Base-by-base conservation (phyloP, 2,888 invertebrate genomes). In the Sesamia inferens region DNA sequence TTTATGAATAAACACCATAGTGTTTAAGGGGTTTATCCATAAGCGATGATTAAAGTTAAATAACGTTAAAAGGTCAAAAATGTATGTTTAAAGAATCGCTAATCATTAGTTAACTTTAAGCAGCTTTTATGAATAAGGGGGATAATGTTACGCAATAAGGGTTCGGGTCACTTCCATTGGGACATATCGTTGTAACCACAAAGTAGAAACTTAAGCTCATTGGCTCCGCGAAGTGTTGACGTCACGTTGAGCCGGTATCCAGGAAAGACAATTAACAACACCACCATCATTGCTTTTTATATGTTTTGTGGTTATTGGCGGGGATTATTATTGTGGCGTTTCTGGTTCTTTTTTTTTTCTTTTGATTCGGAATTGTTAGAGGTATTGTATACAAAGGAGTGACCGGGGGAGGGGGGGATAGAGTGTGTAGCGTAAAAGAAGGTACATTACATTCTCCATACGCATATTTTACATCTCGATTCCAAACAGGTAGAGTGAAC, bases 191-290 rank as follows among this genome's bases (percentile, higher is more conserved):
- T 51, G 71, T 57, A 59, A 68, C 62, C 83, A 64, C 85, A 71
- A 69, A 78, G 65, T 82, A 82, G 48, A 63, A 82, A 82, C 85
- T 85, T 78, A 78, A 85, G 85, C 82, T 82, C 78, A 82, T 82
- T 63, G 79, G 70, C 65, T 61, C 57, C 47, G 58, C 59, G 48
- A 78, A 85, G 74, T 69, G 55, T 79, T 72, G 79, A 78, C 79
- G 85, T 85, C 79, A 85, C 61, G 68, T 62, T 54, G 78, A 82
- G 68, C 76, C 58, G 39, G 57, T 55, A 72, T 72, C 77, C 51
- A 66, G 74, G 57, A 63, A 61, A 63, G 63, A 42, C 73, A 82
- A 82, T 82, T 82, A 82, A 85, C 70, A 58, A 78, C 54, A 78
- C 83, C 71, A 48, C 58, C 47, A 42, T 57, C 68, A 76, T 63